Base-by-base conservation (phyloP, 2,888 invertebrate species). In the Agrotis ipsilon region DNA sequence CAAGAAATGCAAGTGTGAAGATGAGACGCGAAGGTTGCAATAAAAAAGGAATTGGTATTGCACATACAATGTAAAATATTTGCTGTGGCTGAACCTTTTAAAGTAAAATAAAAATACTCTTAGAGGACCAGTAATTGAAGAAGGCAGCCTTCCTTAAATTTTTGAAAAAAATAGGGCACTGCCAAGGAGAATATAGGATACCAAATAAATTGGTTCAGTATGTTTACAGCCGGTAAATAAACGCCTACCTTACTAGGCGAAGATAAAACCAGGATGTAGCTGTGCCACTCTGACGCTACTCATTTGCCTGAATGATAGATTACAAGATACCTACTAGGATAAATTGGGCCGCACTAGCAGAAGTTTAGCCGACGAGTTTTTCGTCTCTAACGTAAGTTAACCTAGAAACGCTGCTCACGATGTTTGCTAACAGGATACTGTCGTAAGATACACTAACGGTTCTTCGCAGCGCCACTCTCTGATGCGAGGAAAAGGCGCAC, bases 351-450 rank as follows among this genome's bases (percentile, higher is more conserved):
- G 48, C 68, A 52, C 27, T 27, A 39, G 70, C 66, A 64, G 61
- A 62, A 75, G 58, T 70, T 65, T 72, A 55, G 61, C 71, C 51
- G 57, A 69, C 83, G 49, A 78, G 65, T 77, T 81, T 84, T 85
- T 83, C 75, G 84, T 77, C 80, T 82, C 71, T 62, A 71, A 68
- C 72, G n/a, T 81, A 77, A 85, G 81, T 66, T 85, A 83, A 83
- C 84, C 85, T 85, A 85, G 84, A 83, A 85, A 85, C 80, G 58
- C 77, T 62, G 80, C 80, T 83, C 84, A 82, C 81, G 85, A 82
- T 80, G 81, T 81, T 85, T 80, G 66, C 84, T 78, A 85, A 85
- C 84, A 85, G 84, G 84, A 85, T 85, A 85, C 80, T 68, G 85
- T 84, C 69, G 78, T 71, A 76, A 80, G 84, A 80, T 82, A 73